Conservation (phyloP, 2,888 invertebrate genomes). For the Sthenelais limicola region DNA sequence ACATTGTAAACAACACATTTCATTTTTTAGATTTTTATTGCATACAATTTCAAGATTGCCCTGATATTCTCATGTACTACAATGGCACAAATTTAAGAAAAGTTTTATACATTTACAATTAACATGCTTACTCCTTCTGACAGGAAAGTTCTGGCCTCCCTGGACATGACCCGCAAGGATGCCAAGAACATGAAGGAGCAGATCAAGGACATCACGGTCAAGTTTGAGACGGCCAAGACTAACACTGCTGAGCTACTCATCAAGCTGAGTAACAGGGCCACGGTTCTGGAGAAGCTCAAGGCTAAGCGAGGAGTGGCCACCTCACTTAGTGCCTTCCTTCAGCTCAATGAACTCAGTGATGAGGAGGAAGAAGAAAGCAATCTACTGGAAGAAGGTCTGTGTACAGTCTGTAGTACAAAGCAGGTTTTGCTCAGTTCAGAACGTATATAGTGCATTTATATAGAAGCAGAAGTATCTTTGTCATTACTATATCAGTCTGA, state of each 20-base stretch:
- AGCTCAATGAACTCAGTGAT: conserved; percentile 67
- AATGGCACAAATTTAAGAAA: no score
- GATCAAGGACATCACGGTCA: conserved; percentile 64
- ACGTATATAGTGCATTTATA: no score
- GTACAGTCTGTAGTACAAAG: conserved; percentile 51
- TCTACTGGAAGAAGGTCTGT: conserved; percentile 64
- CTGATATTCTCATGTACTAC: no score
- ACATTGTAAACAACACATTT: no score
- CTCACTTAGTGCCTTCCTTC: conserved; percentile 70
- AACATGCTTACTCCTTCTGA: not conserved
- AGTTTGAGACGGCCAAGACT: conserved; percentile 65
- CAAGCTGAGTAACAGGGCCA: conserved; percentile 67
- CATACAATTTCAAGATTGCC: no score
- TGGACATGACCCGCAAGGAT: conserved; percentile 69
- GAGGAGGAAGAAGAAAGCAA: conserved; percentile 69
- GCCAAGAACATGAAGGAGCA: conserved; percentile 68
- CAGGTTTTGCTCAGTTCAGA: no score
- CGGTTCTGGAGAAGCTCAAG: conserved; percentile 60
- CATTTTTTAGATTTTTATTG: no score
- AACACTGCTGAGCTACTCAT: conserved; percentile 63
- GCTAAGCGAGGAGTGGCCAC: conserved; percentile 62
- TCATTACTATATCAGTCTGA: no score
- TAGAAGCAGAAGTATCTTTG: no score
- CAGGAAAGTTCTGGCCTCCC: conserved; percentile 70
- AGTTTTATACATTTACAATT: no score